phyloP scores from a whole-genome alignment of 1,140 invertebrate genomes.

The Eriosoma lanigerum region DNA sequence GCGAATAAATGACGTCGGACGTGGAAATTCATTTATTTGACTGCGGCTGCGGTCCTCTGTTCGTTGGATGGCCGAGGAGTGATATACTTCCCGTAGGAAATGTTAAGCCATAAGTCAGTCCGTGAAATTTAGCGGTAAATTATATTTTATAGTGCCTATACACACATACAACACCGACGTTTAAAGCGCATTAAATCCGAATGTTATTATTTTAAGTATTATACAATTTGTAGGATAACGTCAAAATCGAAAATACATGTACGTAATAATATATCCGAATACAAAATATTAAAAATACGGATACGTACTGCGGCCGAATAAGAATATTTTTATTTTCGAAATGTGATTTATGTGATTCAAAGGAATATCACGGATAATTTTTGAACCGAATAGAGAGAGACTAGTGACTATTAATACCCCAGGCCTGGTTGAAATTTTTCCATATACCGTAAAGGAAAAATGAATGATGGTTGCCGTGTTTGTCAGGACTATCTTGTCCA shows the following conservation, averaged over 20 bases:
- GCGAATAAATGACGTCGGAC: neutral
- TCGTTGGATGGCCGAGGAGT: neutral
- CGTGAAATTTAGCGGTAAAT: neutral
- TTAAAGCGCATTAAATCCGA: too few species aligned
- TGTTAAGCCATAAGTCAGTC: neutral
- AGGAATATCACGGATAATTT: neutral
- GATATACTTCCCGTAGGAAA: neutral
- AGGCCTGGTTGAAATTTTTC: neutral
- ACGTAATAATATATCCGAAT: too few species aligned
- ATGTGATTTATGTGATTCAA: constrained; percentile 2
- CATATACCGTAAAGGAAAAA: neutral
- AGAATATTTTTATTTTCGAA: constrained; percentile 2
- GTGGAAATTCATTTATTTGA: constrained; percentile 13
- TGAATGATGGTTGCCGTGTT: constrained; percentile 14
- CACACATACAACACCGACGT: too few species aligned
- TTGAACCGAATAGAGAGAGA: neutral
- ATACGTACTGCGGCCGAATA: neutral
- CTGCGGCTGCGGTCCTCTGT: neutral
- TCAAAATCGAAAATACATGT: too few species aligned
- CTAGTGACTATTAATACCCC: neutral
- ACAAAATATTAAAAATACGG: neutral
- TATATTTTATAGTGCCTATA: neutral
- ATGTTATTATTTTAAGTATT: too few species aligned
- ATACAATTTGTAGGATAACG: too few species aligned
- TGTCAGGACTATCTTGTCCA: neutral